These are phyloP conservation scores for Bostrychus sinensis DNA, from an alignment of 2,113 vertebrate genomes.

Conservation along the genomic window DNA sequence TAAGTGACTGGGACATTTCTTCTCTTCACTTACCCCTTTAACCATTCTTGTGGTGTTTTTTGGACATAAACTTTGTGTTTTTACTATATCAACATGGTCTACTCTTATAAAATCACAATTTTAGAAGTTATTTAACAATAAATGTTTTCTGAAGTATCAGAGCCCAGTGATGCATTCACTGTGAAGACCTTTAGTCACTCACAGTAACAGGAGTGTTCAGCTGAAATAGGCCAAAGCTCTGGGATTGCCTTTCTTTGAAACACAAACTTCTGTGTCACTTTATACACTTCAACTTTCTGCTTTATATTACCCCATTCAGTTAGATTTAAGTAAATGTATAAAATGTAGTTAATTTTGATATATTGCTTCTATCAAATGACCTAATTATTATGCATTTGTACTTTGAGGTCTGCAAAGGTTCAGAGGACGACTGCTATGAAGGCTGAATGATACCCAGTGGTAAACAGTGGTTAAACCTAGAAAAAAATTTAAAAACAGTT, in stretches of 20 bases:
- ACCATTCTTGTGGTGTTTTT: slow-evolving; percentile 32
- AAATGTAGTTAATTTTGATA: no score
- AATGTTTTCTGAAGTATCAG: slow-evolving; percentile 3
- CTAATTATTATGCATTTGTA: not conserved
- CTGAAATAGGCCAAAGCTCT: slow-evolving; percentile 29
- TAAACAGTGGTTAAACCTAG: no score
- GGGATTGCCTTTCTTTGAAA: slow-evolving; percentile 13
- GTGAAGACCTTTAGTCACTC: slow-evolving; percentile 2
- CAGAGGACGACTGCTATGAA: no score
- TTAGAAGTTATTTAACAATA: not conserved
- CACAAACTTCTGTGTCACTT: slow-evolving; percentile 6
- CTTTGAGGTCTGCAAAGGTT: no score
- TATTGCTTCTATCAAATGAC: not conserved
- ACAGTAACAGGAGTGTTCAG: slow-evolving; percentile 5
- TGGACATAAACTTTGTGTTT: slow-evolving; percentile 25
- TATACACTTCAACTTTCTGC: slow-evolving; percentile 1
- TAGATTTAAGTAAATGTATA: slow-evolving; percentile 18
- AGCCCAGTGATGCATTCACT: not conserved
- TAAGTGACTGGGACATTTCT: slow-evolving; percentile 45
- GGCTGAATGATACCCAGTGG: no score
- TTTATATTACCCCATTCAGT: slow-evolving; percentile 13
- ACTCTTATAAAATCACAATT: not conserved
- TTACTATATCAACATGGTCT: not conserved
- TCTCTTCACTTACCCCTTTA: slow-evolving; percentile 44
- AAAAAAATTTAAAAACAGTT: no score